These are phyloP conservation scores for Lamprotornis superbus DNA, from an alignment of 2,113 vertebrate genomes.

Conservation along the genomic window DNA sequence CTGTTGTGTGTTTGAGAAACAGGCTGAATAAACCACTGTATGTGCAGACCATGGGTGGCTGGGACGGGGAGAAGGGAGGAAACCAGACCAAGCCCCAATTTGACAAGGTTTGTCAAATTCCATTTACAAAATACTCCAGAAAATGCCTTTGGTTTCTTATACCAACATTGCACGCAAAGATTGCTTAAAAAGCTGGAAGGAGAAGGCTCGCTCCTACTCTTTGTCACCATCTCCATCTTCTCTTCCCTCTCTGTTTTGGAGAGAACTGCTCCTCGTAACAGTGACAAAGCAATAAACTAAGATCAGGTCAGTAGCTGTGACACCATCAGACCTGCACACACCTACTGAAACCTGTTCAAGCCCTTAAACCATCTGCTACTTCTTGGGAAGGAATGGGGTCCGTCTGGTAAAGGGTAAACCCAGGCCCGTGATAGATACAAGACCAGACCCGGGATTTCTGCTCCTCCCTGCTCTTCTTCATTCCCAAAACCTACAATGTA, in stretches of 20 bases:
- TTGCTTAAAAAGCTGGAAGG: background rate
- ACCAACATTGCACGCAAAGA: background rate
- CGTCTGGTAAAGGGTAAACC: background rate
- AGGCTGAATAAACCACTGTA: background rate
- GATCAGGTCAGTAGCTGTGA: background rate
- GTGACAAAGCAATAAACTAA: background rate
- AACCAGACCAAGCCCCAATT: background rate
- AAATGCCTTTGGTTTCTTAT: background rate
- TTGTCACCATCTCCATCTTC: background rate
- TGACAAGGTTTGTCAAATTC: background rate
- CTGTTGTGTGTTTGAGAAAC: rapidly evolving
- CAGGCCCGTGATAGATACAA: background rate
- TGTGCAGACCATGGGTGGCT: rapidly evolving
- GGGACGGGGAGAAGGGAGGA: background rate
- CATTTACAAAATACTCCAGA: background rate
- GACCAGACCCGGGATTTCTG: background rate
- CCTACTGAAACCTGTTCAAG: background rate
- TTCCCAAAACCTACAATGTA: background rate
- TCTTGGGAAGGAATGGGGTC: background rate
- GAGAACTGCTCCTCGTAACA: background rate
- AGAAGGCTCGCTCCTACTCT: background rate
- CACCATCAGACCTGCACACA: background rate
- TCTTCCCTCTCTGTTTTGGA: background rate
- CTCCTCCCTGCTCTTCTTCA: background rate
- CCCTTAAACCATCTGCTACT: background rate